Conservation (phyloP, 2,113 vertebrate species). For the Chelonoidis abingdonii region DNA sequence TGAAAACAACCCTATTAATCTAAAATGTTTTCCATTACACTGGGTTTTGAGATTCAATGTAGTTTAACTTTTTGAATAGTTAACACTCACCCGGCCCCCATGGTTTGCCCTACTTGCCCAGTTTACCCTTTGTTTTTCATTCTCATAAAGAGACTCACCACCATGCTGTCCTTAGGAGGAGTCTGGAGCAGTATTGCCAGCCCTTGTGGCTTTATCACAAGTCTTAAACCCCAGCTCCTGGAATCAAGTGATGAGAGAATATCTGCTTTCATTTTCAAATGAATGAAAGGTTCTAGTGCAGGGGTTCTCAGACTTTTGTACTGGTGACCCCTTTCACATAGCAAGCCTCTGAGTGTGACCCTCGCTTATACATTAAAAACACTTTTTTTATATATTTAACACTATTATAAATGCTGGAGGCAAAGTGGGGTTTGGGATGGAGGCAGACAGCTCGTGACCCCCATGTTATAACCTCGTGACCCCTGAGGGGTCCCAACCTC, state of each 20-base stretch:
- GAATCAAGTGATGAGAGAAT: background rate
- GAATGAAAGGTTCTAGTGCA: background rate
- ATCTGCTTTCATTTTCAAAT: background rate
- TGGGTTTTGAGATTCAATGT: background rate
- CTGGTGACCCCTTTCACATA: too few relatives aligned
- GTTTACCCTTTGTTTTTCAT: background rate
- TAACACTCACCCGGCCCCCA: background rate
- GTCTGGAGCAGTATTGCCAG: background rate
- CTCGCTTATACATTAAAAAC: too few relatives aligned
- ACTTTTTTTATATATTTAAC: background rate
- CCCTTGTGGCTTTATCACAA: background rate
- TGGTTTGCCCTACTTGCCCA: background rate
- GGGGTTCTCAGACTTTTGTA: too few relatives aligned
- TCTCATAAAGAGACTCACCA: too few relatives aligned
- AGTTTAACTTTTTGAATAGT: background rate
- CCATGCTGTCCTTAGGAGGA: background rate
- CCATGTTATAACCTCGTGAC: too few relatives aligned
- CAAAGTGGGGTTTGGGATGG: too few relatives aligned
- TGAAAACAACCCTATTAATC: background rate
- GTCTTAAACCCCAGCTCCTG: background rate
- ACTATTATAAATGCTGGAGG: too few relatives aligned
- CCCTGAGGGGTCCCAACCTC: too few relatives aligned
- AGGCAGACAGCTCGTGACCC: too few relatives aligned
- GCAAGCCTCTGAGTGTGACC: too few relatives aligned
- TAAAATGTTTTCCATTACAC: background rate